Evolutionary conservation across 1,140 invertebrate genomes (phyloP).

Genomic region (Heliconius himera): DNA sequence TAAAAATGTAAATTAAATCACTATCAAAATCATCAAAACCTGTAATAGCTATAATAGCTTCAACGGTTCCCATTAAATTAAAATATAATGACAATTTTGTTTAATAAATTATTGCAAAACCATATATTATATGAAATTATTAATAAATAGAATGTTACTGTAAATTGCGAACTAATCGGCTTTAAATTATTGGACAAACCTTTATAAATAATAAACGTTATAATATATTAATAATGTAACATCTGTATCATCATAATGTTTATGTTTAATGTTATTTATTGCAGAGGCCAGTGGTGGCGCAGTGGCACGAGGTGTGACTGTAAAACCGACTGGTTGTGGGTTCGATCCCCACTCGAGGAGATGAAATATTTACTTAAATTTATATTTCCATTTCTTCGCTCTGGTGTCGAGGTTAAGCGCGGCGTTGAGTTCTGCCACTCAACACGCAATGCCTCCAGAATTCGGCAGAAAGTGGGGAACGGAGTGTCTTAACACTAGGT

Average conservation of each 20-base stretch:
- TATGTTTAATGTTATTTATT: background rate
- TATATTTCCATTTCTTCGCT: too few relatives aligned
- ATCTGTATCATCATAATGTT: background rate
- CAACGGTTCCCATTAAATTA: background rate
- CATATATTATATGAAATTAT: background rate
- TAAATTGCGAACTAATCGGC: constrained; percentile 9
- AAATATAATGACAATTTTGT: background rate
- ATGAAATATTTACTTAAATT: too few relatives aligned
- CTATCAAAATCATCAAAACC: background rate
- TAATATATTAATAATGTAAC: background rate
- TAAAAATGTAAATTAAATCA: too few relatives aligned
- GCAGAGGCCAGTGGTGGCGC: too few relatives aligned
- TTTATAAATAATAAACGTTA: background rate
- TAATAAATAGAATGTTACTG: constrained; percentile 10
- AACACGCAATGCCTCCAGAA: too few relatives aligned
- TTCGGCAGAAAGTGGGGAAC: too few relatives aligned
- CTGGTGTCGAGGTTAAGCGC: too few relatives aligned
- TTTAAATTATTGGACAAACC: constrained; percentile 11
- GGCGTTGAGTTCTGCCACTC: too few relatives aligned
- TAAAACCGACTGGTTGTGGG: too few relatives aligned
- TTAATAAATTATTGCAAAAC: background rate
- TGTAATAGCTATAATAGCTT: background rate
- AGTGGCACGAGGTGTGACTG: too few relatives aligned
- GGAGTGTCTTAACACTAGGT: too few relatives aligned
- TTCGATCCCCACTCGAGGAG: too few relatives aligned